These are phyloP conservation scores for Pachycephala philippinensis DNA, from an alignment of 2,113 vertebrate species.

Conservation along the genomic window DNA sequence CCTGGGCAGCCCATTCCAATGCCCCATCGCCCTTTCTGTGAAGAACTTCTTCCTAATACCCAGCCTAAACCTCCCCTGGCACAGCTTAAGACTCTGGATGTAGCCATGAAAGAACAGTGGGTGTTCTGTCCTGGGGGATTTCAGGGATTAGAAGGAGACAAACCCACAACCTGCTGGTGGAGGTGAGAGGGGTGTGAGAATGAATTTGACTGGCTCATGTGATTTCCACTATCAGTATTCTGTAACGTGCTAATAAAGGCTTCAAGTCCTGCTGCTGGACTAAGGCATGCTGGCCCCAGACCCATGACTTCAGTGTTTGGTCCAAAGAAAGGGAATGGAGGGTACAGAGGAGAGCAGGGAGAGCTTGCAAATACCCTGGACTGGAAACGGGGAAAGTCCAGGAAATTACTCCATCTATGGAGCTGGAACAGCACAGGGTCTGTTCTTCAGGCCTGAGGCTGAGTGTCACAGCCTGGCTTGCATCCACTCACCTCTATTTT, in stretches of 20 bases:
- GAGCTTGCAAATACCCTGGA: not conserved
- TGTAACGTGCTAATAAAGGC: not conserved
- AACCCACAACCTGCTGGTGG: not conserved
- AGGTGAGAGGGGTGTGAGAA: not conserved
- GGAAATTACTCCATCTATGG: not conserved
- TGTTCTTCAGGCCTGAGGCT: not conserved
- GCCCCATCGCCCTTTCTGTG: accelerated
- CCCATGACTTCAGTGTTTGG: not conserved
- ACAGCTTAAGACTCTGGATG: not conserved
- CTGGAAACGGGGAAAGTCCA: not conserved
- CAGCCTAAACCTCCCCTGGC: not conserved
- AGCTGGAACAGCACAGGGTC: not conserved
- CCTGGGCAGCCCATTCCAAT: not conserved
- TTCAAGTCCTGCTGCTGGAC: not conserved
- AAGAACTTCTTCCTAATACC: not conserved
- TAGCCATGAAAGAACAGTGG: not conserved
- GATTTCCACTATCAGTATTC: not conserved
- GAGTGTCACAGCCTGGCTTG: not conserved
- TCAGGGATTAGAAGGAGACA: not conserved
- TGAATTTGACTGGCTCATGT: not conserved
- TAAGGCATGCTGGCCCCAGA: not conserved
- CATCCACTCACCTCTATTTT: not conserved
- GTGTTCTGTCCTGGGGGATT: not conserved
- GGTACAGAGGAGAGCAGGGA: not conserved
- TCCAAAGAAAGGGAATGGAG: not conserved